These are phyloP conservation scores for Cheilosia impressa DNA, from an alignment of 2,888 invertebrate genomes.

Conservation along the genomic window DNA sequence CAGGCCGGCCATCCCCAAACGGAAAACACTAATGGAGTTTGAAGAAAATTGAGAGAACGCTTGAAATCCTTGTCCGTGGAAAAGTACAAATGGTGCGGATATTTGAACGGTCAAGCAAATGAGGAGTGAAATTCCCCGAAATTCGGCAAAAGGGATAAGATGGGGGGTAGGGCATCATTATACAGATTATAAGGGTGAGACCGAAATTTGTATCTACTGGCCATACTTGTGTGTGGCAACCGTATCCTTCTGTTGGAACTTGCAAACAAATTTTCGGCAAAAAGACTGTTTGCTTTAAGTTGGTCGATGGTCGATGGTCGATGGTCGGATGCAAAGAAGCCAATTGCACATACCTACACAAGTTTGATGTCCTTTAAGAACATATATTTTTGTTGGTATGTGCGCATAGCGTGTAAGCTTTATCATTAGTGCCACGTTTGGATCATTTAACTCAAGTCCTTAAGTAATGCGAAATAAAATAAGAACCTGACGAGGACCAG, in stretches of 20 bases:
- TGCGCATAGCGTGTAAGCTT: background rate
- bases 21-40: conserved; percentile 62
- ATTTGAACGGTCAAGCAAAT: conserved; percentile 57
- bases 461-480: no score
- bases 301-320: no score
- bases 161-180: background rate
- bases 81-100: conserved; percentile 42
- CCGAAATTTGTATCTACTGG: background rate
- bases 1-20: conserved; percentile 5
- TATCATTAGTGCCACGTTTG: no score
- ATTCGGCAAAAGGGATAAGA: conserved; percentile 8
- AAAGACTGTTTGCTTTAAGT: conserved; percentile 24
- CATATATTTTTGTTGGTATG: no score
- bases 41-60: conserved; percentile 64
- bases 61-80: conserved; percentile 48
- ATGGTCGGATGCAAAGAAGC: background rate
- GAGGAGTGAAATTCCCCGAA: conserved; percentile 57
- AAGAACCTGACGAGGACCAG: no score
- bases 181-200: background rate
- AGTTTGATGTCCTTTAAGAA: no score
- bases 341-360: background rate
- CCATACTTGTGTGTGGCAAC: background rate
- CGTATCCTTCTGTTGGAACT: conserved; percentile 24
- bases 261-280: conserved; percentile 5
- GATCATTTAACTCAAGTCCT: no score